A percentile compares a stretch with the other conserved stretches of the same genome.
Evolutionary conservation across 2,797 vertebrate genomes (phyloP).

Genomic region (Apogon hyalosoma): DNA sequence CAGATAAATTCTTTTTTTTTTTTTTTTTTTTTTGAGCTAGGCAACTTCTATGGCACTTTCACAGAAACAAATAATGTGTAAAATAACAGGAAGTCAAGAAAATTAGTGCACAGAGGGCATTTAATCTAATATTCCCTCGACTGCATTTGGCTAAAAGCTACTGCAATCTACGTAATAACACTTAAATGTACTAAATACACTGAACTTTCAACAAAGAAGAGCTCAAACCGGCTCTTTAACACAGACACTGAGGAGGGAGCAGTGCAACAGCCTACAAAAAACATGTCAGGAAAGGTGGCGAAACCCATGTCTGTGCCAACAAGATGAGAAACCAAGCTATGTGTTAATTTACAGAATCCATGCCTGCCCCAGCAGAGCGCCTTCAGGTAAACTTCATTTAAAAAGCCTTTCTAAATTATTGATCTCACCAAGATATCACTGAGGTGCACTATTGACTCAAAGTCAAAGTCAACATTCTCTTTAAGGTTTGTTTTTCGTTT

Average conservation of each 20-base stretch:
- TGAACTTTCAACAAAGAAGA: neutral
- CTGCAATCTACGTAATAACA: neutral
- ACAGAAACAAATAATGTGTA: slow-evolving; percentile 2
- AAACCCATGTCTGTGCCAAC: neutral
- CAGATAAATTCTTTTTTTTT: neutral
- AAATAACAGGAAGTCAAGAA: slow-evolving; percentile 8
- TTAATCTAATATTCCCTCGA: slow-evolving; percentile 6
- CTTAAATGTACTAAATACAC: neutral
- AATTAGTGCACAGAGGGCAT: neutral
- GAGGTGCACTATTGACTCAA: slow-evolving; percentile 36
- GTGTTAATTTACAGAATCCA: slow-evolving; percentile 9
- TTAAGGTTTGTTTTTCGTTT: slow-evolving; percentile 5
- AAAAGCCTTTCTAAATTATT: slow-evolving; percentile 43
- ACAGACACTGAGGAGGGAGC: neutral
- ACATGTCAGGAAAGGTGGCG: neutral
- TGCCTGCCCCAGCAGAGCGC: neutral
- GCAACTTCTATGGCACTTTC: neutral
- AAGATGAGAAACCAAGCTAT: neutral
- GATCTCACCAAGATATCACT: slow-evolving; percentile 34
- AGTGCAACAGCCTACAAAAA: neutral
- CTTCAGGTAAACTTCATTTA: slow-evolving; percentile 12
- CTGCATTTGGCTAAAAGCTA: slow-evolving; percentile 4
- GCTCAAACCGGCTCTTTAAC: neutral
- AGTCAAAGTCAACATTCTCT: slow-evolving; percentile 45
- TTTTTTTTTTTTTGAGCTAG: neutral